Evolutionary conservation across 2,113 vertebrate genomes (phyloP).

Genomic region (Gallinago media): DNA sequence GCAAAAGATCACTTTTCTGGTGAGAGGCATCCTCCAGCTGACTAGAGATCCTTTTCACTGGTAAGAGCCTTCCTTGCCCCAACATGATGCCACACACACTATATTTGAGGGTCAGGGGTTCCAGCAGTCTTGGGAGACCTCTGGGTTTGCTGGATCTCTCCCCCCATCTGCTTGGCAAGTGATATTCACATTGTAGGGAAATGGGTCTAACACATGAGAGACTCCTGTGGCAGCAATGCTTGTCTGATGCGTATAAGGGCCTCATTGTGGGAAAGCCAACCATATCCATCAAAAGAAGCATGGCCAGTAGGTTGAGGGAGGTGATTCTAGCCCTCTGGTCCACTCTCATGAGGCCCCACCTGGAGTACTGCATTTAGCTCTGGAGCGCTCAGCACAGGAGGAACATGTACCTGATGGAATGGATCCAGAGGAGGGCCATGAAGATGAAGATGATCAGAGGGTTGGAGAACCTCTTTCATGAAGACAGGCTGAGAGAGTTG

Average conservation of each 20-base stretch:
- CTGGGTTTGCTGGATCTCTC: neutral
- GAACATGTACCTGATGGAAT: neutral
- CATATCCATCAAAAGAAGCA: neutral
- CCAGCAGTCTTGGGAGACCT: neutral
- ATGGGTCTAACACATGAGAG: fast-evolving
- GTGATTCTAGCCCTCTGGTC: neutral
- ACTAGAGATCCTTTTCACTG: neutral
- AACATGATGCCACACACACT: fast-evolving
- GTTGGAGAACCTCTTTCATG: neutral
- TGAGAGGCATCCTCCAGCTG: neutral
- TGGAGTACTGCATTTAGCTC: neutral
- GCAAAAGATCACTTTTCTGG: neutral
- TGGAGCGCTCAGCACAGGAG: neutral
- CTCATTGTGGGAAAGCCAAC: neutral
- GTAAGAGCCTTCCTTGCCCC: neutral
- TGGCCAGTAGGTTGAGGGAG: neutral
- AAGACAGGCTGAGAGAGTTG: neutral
- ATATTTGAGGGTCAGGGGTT: fast-evolving
- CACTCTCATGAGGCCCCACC: neutral
- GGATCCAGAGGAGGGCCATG: neutral
- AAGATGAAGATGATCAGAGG: neutral
- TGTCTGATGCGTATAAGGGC: neutral
- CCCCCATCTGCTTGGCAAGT: neutral
- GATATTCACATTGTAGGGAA: neutral
- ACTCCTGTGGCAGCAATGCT: neutral